Conservation (phyloP, 2,113 vertebrate genomes). For the Laticauda laticaudata region DNA sequence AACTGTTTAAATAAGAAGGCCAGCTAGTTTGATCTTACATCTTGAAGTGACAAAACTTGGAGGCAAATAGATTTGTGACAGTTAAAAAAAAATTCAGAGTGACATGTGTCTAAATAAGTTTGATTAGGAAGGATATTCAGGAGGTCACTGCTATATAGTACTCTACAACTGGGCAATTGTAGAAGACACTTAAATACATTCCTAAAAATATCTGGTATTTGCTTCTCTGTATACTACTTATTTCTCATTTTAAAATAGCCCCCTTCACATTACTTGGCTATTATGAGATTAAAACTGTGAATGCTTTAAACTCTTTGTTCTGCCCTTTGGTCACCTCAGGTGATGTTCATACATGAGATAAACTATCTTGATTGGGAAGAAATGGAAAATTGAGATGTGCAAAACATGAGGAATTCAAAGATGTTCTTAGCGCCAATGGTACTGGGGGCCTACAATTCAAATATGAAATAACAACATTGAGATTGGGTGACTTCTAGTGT, state of each 20-base stretch:
- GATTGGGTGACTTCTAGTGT: not conserved
- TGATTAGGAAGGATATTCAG: not conserved
- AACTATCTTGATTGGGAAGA: not conserved
- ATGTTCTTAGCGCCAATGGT: not conserved
- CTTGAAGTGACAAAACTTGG: not conserved
- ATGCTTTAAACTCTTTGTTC: not conserved
- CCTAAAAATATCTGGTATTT: not conserved
- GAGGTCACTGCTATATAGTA: not conserved
- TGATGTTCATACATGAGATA: not conserved
- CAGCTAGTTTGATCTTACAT: not conserved
- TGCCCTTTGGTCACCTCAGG: not conserved
- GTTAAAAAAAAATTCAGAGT: not conserved
- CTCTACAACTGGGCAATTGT: not conserved
- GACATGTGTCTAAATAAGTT: not conserved
- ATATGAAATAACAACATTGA: not conserved
- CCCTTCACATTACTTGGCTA: not conserved
- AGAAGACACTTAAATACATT: not conserved
- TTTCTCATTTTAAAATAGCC: not conserved
- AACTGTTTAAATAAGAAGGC: not conserved
- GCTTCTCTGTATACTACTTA: not conserved
- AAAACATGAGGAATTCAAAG: not conserved
- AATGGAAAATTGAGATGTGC: not conserved
- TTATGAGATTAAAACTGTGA: not conserved
- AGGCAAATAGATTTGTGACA: not conserved
- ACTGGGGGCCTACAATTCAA: not conserved